Evolutionary conservation across 2,797 vertebrate genomes (phyloP).

Genomic region (Distichodus sexfasciatus): DNA sequence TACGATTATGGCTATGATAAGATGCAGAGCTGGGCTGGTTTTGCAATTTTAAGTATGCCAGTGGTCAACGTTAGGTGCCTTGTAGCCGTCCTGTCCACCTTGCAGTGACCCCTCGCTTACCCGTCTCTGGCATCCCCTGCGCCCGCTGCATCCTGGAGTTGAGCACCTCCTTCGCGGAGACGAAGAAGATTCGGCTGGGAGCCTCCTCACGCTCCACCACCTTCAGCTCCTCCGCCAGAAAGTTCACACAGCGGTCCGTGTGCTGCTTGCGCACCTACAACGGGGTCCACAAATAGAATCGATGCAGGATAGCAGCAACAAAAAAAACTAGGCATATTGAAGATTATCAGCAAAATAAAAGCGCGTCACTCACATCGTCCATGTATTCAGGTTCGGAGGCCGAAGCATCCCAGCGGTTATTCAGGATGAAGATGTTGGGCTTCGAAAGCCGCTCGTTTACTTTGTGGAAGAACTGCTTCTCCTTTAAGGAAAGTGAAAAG

Average conservation of each 20-base stretch:
- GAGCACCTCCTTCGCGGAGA: constrained; percentile 97
- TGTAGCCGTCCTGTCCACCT: not conserved
- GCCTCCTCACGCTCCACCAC: constrained; percentile 88
- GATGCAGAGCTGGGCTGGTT: too few species aligned
- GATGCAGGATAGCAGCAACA: not conserved
- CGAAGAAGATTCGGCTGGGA: constrained; percentile 91
- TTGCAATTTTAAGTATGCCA: too few species aligned
- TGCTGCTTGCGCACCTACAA: constrained; percentile 91
- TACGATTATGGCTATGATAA: too few species aligned
- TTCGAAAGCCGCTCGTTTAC: constrained; percentile 95
- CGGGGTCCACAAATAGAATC: not conserved
- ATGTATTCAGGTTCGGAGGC: constrained; percentile 97
- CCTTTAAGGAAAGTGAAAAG: constrained; percentile 65
- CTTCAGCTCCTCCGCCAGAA: constrained; percentile 93
- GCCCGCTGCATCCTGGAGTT: constrained; percentile 92
- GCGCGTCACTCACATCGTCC: constrained; percentile 87
- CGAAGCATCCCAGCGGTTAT: constrained; percentile 98
- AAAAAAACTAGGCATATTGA: not conserved
- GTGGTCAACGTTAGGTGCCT: not conserved
- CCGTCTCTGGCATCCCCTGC: constrained; percentile 94
- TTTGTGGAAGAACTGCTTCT: constrained; percentile 99
- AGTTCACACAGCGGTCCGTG: constrained; percentile 91
- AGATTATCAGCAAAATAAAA: not conserved
- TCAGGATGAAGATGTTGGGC: constrained; percentile 98
- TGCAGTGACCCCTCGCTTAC: constrained; percentile 67